Evolutionary conservation across 2,888 invertebrate species (phyloP), one percentile per base, ranked within the genome.

Genomic region (Lochmaea crataegi): DNA sequence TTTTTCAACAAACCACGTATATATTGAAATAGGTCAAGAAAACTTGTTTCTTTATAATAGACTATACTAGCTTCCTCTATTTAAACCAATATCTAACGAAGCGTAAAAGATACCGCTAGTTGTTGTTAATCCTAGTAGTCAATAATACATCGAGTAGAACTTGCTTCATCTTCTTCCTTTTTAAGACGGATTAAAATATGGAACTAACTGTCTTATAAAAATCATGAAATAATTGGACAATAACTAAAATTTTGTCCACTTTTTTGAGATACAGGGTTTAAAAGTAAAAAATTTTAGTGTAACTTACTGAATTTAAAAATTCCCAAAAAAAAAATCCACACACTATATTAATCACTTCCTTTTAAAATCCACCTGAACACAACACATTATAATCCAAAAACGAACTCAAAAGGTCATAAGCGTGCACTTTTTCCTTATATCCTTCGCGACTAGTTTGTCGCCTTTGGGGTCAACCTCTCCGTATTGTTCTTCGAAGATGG

Each of bases 401-500:
- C 5, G 7, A 45, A 64, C 45, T 53, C 14, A 38, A 69, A 57
- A 65, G 70, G 64, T 70, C 70, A 64, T 42, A 70, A 57, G 57
- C 70, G 65, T 70, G 65, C 51, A 63, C 69, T 69, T 63, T 22
- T 51, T 41, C 64, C 42, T n/a, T 42, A 58, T 60, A 45, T 68
- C 68, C 48, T 48, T 11, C 63, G 51, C 63, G 51, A 61, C 57
- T 32, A 32, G 22, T 18, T 45, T 12, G 68, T 45, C 45, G 26
- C n/a, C 60, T 42, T 53, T 14, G 45, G 68, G 68, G 60, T 68
- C 68, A 61, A 61, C 60, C 42, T 32, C 57, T 22, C 22, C 61
- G 26, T 38, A 22, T 72, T 58, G 64, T 65, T 63, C 72, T 48
- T 53, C 41, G 68, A 58, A 63, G 68, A 72, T 65, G 68, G 51